Evolutionary conservation across 2,797 vertebrate species (phyloP), one percentile per base, ranked within the genome.

Genomic region (Alectoris magna): DNA sequence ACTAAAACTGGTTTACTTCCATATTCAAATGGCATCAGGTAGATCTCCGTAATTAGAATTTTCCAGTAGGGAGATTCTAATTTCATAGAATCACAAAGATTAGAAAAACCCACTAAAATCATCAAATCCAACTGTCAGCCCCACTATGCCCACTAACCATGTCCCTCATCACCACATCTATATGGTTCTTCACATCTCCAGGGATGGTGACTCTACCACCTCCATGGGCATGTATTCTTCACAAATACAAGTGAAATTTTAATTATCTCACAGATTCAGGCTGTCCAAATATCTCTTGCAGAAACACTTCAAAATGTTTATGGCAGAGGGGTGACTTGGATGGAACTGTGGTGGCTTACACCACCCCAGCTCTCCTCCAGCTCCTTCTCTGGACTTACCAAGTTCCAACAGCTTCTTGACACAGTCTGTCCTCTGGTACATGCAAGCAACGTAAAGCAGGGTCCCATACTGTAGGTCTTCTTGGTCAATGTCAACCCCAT

Each of bases 361-460:
- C 4, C 11, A 49, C 29, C 36, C 38, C 0, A 51, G 41, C 49
- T 84, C 12, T 53, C 8, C 31, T 43, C 24, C 0, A 0, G 23
- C 14, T 69, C 43, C 26, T 39, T 24, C 63, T 46, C 49, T 39
- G 59, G 31, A 6, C 29, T 8, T 97, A 99, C 99, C 99, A 97
- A 98, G 97, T 84, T 98, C 98, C 34, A 99, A 97, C 93, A 99
- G 98, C 79, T 97, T 96, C 96, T 97, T 97, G 27, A 98, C 98
- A 39, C 98, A 99, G 29, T 97, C 97, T 34, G 95, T 95, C 60
- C 97, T 98, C 87, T 96, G 97, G 64, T 98, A 97, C 5, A 17
- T 88, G 91, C 98, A 99, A 76, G 99, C 98, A 74, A 98, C 96
- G 8, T 99, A 99, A 18, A 99, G 98, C 0, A 97, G 98, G 9